Evolutionary conservation across 1,140 invertebrate species (phyloP).

Genomic region (Mesaphorura yosii): DNA sequence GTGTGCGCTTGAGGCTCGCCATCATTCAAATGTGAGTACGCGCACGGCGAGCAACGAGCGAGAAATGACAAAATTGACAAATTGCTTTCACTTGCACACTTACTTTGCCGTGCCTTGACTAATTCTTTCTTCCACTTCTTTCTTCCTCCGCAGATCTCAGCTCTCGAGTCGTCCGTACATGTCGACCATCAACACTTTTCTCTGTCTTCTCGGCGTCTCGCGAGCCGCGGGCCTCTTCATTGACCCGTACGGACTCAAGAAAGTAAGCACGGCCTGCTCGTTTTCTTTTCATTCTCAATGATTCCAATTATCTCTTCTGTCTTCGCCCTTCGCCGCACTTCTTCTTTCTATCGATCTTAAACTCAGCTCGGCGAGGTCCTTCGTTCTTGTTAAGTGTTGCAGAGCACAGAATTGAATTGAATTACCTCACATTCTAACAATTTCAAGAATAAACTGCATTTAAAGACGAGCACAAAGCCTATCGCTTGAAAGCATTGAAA

Average conservation of each 20-base stretch:
- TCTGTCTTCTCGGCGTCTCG: conserved; percentile 47
- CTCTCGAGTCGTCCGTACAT: conserved; percentile 47
- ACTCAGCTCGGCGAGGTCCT: background rate
- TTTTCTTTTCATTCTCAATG: background rate
- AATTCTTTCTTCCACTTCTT: background rate
- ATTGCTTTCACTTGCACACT: background rate
- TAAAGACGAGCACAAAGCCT: too few species aligned
- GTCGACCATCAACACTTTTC: conserved; percentile 50
- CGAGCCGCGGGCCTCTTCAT: conserved; percentile 45
- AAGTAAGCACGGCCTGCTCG: conserved; percentile 34
- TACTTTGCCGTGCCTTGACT: too few species aligned
- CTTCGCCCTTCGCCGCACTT: background rate
- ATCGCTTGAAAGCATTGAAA: too few species aligned
- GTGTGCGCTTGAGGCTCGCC: too few species aligned
- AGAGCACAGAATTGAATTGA: too few species aligned
- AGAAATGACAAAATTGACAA: too few species aligned
- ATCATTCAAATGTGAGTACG: too few species aligned
- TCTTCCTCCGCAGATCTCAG: conserved; percentile 39
- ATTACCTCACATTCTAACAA: too few species aligned
- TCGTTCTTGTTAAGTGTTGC: too few species aligned
- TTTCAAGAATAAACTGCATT: too few species aligned
- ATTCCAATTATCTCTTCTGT: background rate
- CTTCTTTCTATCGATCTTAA: background rate
- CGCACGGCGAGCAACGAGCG: too few species aligned
- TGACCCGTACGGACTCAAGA: conserved; percentile 48